These are phyloP conservation scores for Hyperoodon ampullatus DNA, from an alignment of 2,113 vertebrate genomes.

Conservation along the genomic window DNA sequence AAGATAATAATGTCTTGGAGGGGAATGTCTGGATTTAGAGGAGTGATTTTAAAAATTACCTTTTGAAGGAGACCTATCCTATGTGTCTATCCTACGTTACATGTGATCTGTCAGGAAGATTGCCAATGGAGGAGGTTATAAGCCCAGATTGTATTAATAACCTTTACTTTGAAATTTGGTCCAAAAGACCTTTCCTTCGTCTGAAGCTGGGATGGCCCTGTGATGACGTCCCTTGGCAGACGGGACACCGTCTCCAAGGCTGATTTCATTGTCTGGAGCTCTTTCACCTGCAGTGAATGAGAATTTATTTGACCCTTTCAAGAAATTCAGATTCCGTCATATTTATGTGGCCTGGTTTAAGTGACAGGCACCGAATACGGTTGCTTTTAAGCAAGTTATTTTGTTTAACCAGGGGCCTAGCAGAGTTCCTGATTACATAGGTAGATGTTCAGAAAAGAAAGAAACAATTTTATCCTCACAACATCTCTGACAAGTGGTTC, in stretches of 20 bases:
- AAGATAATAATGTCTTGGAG: neutral
- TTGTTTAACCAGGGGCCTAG: neutral
- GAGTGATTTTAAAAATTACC: neutral
- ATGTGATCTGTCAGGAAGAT: neutral
- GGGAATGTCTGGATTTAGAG: neutral
- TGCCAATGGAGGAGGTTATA: fast-evolving
- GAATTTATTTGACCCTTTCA: neutral
- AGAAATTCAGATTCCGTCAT: neutral
- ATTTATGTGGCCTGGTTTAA: neutral
- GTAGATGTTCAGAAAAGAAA: neutral
- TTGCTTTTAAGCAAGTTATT: neutral
- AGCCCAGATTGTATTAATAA: neutral
- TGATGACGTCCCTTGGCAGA: fast-evolving
- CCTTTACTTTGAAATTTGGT: neutral
- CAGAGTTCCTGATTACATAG: neutral
- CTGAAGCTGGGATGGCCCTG: neutral
- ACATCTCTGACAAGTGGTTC: neutral
- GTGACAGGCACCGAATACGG: neutral
- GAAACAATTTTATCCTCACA: neutral
- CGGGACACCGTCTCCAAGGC: neutral
- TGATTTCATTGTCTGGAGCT: neutral
- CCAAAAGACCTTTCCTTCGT: neutral
- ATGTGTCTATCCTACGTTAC: neutral
- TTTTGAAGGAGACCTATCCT: neutral
- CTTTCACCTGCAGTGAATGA: neutral